Conservation (phyloP, 2,888 invertebrate species). For the Platycheirus albimanus region DNA sequence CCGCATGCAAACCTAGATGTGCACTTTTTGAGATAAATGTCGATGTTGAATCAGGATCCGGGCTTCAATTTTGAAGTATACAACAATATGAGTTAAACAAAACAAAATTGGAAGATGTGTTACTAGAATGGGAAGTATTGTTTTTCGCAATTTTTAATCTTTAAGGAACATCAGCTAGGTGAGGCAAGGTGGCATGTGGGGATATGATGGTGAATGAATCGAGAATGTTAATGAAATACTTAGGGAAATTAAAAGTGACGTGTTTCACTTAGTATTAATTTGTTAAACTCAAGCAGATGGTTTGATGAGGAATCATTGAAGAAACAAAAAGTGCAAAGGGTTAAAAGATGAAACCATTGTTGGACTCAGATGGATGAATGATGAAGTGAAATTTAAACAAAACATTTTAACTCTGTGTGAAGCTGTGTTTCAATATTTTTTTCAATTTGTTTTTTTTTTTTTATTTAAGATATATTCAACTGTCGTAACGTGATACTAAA, state of each 20-base stretch:
- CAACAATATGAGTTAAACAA: not conserved
- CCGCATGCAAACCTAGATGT: not conserved
- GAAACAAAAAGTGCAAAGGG: not conserved
- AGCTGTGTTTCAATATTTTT: too few species aligned
- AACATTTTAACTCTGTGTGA: too few species aligned
- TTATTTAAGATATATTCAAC: too few species aligned
- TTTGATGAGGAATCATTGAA: slow-evolving; percentile 21
- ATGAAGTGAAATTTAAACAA: too few species aligned
- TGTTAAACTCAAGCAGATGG: not conserved
- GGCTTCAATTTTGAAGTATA: too few species aligned
- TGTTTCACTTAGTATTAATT: not conserved
- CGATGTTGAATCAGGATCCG: not conserved
- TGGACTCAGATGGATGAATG: not conserved
- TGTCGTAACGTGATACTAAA: too few species aligned
- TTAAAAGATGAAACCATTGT: not conserved
- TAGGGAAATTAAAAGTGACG: not conserved
- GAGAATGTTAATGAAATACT: not conserved
- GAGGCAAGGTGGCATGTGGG: not conserved
- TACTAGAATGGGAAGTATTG: not conserved
- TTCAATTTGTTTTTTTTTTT: too few species aligned
- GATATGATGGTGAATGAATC: not conserved
- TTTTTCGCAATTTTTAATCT: not conserved
- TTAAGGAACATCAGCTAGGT: not conserved
- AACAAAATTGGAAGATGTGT: not conserved
- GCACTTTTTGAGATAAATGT: not conserved